Conservation (phyloP, 2,113 vertebrate genomes). For the Marcusenius ussheri region DNA sequence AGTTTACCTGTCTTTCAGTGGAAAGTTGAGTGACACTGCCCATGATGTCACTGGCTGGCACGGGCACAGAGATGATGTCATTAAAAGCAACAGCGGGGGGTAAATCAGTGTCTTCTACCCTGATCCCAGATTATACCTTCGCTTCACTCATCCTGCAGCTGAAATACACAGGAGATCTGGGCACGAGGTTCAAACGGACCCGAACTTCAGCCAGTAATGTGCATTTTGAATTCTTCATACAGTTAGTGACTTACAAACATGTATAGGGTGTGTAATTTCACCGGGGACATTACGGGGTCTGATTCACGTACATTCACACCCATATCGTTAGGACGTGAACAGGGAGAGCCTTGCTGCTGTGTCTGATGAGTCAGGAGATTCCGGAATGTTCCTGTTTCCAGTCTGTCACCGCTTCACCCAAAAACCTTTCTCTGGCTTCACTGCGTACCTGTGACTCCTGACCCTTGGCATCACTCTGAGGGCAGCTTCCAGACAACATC, state of each 20-base stretch:
- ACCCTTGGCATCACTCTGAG: constrained; percentile 27
- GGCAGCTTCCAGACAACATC: constrained; percentile 7
- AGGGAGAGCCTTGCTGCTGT: not conserved
- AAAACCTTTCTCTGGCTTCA: not conserved
- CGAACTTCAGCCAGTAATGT: not conserved
- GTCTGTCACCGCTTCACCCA: not conserved
- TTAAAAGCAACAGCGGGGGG: not conserved
- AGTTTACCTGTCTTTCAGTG: not conserved
- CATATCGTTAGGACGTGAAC: not conserved
- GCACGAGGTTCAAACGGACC: not conserved
- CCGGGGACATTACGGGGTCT: not conserved
- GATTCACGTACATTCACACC: constrained; percentile 1
- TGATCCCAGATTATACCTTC: not conserved
- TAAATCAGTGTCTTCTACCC: not conserved
- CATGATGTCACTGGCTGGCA: constrained; percentile 52
- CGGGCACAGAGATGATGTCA: constrained; percentile 31
- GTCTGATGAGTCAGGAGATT: not conserved
- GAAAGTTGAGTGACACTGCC: constrained; percentile 2
- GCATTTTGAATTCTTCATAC: not conserved
- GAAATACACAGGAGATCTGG: not conserved
- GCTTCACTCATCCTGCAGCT: not conserved
- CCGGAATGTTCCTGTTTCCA: not conserved
- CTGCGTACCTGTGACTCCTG: constrained; percentile 21
- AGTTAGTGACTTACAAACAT: not conserved
- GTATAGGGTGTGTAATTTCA: not conserved